Evolutionary conservation across 2,113 vertebrate species (phyloP), one percentile per base, ranked within the genome.

Genomic region (Peromyscus maniculatus): DNA sequence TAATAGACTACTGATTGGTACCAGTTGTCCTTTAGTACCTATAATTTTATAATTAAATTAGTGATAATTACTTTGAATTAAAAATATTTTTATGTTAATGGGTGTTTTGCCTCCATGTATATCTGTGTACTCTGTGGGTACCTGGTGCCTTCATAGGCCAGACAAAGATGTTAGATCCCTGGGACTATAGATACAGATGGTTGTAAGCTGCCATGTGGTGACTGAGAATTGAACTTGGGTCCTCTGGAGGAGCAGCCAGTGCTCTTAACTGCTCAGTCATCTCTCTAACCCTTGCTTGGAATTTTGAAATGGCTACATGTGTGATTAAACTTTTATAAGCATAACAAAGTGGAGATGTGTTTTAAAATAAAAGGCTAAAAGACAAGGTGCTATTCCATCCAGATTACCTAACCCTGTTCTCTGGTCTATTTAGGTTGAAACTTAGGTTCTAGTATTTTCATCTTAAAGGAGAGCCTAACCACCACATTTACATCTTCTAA

Each of bases 261-360:
- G 26, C 46, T 78, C 24, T 52, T 78, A 36, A 71, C 17, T 71
- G 33, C 3, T 31, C 13, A 82, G 33, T 9, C 17, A n/a, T 39
- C 80, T 39, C 33, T 59, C 16, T 26, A 24, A 28, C 36, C 8
- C 49, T 17, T 57, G 5, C 33, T 82, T 36, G 28, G 82, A 64
- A 55, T 74, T 71, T 36, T 87, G 28, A 31, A 71, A 69, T 52
- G 31, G 49, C 66, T 69, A 49, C 46, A 69, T 71, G 21, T 49
- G 36, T 33, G 24, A 69, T 24, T 71, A 87, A 49, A 11, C 17
- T 49, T 10, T 87, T 49, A 33, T 31, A 79, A 72, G 24, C 15
- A 78, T 78, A 79, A 75, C 79, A 75, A 92, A 94, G 82, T 94
- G 22, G 89, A 46, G 49, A 69, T 39, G 72, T 75, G 59, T 43